Evolutionary conservation across 2,888 invertebrate species (phyloP), one percentile per base, ranked within the genome.

Genomic region (Cataglyphis albicans): DNA sequence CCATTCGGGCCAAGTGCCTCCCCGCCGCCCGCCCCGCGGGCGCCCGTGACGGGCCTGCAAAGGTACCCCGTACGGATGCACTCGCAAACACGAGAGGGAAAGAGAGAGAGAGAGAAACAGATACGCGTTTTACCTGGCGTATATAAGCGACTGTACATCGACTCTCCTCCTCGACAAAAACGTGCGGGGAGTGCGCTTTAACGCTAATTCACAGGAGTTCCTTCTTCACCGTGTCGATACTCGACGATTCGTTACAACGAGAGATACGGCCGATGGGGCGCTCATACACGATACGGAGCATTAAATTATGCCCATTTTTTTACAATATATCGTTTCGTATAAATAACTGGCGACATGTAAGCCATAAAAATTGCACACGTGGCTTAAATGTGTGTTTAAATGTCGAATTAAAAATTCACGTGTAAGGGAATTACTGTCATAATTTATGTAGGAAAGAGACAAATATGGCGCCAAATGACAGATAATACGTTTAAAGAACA

Each of bases 1-100:
- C 92, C 92, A 93, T 93, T 93, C 90, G 88, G 88, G 68, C 81
- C 67, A 82, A 85, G 80, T 84, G 73, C 80, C 81, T 73, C 74
- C 68, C 64, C 41, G 55, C 76, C 59, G 59, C 76, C 38, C 64
- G 44, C 74, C 61, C 63, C 74, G 29, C 59, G 52, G 38, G 48
- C 78, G 52, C 73, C 63, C 68, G 65, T 61, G 38, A 75, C 74
- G 68, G 74, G 75, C 74, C 74, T 81, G 72, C 55, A 52, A 73
- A 73, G 81, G 74, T 81, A 81, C 81, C 63, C 32, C 55, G 41
- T 44, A 72, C 78, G 64, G 73, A 81, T 57, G 82, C 44, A 61
- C 57, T 38, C 59, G 38, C 70, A 75, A 35, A 55, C 75, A 64
- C 6, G 48, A 48, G 48, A 6, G 10, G 1, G 6, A 48, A 1